Evolutionary conservation across 30 jellyfish, hydroid and myxozoan species (phyloP).

Genomic region (Aurelia sp.): DNA sequence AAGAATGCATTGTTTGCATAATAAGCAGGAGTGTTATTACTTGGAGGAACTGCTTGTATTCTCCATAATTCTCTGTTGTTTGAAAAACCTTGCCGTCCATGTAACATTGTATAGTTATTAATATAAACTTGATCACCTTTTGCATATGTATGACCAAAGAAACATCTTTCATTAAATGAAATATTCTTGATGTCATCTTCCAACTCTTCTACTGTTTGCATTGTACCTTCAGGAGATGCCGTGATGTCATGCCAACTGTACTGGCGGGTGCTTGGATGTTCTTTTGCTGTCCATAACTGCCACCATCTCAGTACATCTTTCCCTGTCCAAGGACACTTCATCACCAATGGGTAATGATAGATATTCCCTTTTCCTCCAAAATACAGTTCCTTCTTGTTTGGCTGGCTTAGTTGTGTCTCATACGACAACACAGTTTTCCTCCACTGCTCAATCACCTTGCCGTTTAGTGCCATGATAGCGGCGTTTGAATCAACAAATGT

Average conservation of each 20-base stretch:
- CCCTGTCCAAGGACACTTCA: slow-evolving; percentile 63
- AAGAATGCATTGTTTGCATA: slow-evolving; percentile 7
- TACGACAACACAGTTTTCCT: slow-evolving; percentile 13
- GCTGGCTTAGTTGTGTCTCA: too few relatives aligned
- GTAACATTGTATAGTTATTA: slow-evolving; percentile 47
- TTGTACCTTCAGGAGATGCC: background rate
- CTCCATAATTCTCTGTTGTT: slow-evolving; percentile 60
- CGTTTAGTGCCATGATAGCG: slow-evolving; percentile 26
- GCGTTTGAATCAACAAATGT: slow-evolving; percentile 51
- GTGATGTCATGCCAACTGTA: background rate
- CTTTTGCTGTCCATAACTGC: slow-evolving; percentile 47
- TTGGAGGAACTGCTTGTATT: slow-evolving; percentile 55
- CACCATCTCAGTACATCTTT: slow-evolving; percentile 48
- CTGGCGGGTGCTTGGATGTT: slow-evolving; percentile 42
- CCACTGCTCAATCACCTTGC: slow-evolving; percentile 29
- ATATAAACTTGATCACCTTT: slow-evolving; percentile 58
- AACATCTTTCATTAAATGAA: slow-evolving; percentile 35
- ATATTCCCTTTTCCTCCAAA: slow-evolving; percentile 48
- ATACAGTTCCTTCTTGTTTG: slow-evolving; percentile 16
- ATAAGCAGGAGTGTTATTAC: slow-evolving; percentile 40
- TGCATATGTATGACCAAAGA: slow-evolving; percentile 41
- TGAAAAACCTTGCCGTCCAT: slow-evolving; percentile 49
- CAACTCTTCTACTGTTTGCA: slow-evolving; percentile 12
- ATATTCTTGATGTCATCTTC: slow-evolving; percentile 25
- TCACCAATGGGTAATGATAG: slow-evolving; percentile 45